phyloP scores from a whole-genome alignment of 2,888 invertebrate genomes.

The Hirtodrosophila cameraria region DNA sequence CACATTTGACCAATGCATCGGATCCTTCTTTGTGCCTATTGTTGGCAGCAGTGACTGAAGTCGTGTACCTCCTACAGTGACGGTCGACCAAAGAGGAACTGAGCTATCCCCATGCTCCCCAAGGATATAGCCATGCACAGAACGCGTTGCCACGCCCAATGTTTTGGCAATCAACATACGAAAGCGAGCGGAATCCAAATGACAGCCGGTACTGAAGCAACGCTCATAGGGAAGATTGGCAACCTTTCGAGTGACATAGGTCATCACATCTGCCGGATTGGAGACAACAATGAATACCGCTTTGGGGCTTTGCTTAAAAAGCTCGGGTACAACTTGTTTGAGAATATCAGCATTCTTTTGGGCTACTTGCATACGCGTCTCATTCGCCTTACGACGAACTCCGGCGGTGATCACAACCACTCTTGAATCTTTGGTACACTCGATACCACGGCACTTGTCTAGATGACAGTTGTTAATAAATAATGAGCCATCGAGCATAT shows the following conservation, averaged over 20 bases:
- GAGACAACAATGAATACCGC: constrained; percentile 92
- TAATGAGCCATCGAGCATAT: constrained; percentile 88
- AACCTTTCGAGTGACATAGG: constrained; percentile 94
- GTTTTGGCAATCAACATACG: constrained; percentile 91
- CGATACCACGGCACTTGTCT: constrained; percentile 88
- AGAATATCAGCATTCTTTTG: constrained; percentile 93
- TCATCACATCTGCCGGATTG: constrained; percentile 95
- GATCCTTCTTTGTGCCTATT: constrained; percentile 88
- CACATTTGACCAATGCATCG: constrained; percentile 89
- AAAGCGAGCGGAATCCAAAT: constrained; percentile 94
- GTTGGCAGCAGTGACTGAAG: constrained; percentile 89
- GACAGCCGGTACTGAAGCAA: constrained; percentile 95
- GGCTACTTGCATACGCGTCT: constrained; percentile 90
- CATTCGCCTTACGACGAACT: constrained; percentile 91
- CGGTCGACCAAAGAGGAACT: constrained; percentile 95
- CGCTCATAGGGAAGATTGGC: constrained; percentile 92
- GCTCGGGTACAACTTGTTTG: constrained; percentile 89
- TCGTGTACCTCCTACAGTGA: constrained; percentile 92
- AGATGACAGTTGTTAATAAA: constrained; percentile 91
- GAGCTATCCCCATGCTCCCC: constrained; percentile 95
- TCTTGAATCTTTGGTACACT: constrained; percentile 89
- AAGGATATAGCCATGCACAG: constrained; percentile 93
- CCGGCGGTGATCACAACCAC: constrained; percentile 94
- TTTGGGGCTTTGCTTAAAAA: constrained; percentile 88
- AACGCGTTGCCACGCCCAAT: constrained; percentile 90